phyloP scores from a whole-genome alignment of 2,888 invertebrate species.

The Sesia apiformis region DNA sequence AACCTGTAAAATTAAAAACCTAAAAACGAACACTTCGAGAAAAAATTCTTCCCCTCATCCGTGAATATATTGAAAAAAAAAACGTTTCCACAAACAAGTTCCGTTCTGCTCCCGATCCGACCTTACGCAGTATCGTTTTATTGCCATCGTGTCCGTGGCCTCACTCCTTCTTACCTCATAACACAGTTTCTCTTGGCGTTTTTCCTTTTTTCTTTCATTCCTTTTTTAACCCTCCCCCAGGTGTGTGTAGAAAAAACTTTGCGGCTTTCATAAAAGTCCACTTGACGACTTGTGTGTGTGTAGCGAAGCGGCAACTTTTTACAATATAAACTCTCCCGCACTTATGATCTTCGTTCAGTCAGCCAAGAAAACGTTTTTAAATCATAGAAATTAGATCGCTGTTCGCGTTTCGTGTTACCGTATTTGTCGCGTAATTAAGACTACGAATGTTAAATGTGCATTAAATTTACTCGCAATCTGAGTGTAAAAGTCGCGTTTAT shows the following conservation, averaged over 20 bases:
- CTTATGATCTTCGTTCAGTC: not conserved
- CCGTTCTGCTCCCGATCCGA: constrained; percentile 38
- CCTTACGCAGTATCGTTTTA: constrained; percentile 67
- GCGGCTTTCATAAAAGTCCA: constrained; percentile 12
- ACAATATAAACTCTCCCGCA: not conserved
- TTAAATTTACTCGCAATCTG: no score
- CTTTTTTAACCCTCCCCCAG: constrained; percentile 24
- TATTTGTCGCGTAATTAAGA: no score
- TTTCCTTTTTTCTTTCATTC: constrained; percentile 23
- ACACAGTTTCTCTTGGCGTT: constrained; percentile 59
- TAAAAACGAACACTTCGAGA: constrained; percentile 8
- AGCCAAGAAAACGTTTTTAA: no score
- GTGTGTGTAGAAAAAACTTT: constrained; percentile 44
- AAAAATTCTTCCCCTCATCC: constrained; percentile 32
- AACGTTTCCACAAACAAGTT: constrained; percentile 41
- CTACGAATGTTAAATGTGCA: no score
- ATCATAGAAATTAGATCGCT: no score
- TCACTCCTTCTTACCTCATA: constrained; percentile 67
- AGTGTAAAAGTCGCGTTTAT: no score
- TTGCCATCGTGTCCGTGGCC: constrained; percentile 63
- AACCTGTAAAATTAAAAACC: not conserved
- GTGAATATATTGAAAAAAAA: constrained; percentile 21
- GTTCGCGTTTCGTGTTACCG: no score
- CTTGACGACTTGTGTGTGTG: constrained; percentile 3
- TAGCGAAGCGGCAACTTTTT: constrained; percentile 9